Evolutionary conservation across 2,888 invertebrate genomes (phyloP).

Genomic region (Mesorhabditis spiculigera): DNA sequence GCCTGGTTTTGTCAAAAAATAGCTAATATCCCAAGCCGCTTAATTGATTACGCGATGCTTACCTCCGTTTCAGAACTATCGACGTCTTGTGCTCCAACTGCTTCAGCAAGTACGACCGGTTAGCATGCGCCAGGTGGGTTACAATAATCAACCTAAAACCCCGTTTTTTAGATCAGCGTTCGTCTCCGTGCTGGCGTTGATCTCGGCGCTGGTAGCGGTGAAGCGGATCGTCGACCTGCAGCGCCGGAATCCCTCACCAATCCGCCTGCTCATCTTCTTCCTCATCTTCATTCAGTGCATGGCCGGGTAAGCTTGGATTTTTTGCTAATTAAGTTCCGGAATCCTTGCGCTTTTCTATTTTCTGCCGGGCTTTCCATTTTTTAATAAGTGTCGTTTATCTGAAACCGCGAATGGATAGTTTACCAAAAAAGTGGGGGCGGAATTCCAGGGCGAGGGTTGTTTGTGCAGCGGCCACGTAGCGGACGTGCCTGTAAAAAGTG

Average conservation of each 20-base stretch:
- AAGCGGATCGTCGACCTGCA: conserved; percentile 29
- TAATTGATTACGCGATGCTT: neutral
- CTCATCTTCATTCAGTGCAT: conserved; percentile 35
- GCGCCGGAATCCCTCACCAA: conserved; percentile 26
- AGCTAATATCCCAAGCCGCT: neutral
- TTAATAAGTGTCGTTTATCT: no score
- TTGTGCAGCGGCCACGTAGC: no score
- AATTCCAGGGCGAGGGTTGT: no score
- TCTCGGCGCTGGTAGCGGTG: conserved; percentile 28
- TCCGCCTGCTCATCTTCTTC: conserved; percentile 37
- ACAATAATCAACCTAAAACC: neutral
- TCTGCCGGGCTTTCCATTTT: no score
- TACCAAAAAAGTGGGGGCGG: no score
- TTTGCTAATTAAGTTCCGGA: no score
- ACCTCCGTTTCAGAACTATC: neutral
- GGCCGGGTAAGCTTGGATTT: conserved; percentile 24
- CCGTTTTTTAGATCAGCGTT: conserved; percentile 14
- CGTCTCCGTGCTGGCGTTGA: conserved; percentile 24
- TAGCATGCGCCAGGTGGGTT: conserved; percentile 2
- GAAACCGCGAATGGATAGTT: no score
- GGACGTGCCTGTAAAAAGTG: no score
- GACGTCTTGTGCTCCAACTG: neutral
- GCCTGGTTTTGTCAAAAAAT: no score
- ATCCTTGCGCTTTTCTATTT: no score
- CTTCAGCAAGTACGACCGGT: neutral